Evolutionary conservation across 2,113 vertebrate genomes (phyloP).

Genomic region (Salvelinus alpinus): DNA sequence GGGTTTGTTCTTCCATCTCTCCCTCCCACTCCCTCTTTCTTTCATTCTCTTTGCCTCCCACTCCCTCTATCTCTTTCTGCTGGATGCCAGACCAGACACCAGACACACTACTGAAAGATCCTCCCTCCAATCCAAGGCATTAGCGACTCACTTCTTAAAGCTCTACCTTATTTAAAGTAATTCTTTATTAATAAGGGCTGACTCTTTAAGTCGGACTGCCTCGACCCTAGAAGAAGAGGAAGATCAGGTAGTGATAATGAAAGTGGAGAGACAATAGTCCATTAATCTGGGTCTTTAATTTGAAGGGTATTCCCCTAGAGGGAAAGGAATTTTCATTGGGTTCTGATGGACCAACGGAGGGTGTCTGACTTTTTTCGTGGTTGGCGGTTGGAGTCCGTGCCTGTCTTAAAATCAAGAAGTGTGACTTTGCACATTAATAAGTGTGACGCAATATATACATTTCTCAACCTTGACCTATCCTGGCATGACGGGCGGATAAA

Average conservation of each 20-base stretch:
- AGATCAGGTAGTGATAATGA: neutral
- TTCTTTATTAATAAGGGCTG: slow-evolving; percentile 1
- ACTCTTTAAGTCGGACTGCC: neutral
- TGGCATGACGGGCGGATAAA: no score
- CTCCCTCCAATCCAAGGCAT: neutral
- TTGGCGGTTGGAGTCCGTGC: no score
- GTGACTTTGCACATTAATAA: no score
- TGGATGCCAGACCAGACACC: neutral
- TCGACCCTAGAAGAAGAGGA: neutral
- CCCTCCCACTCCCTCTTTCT: no score
- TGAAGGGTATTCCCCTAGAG: neutral
- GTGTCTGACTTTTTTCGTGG: no score
- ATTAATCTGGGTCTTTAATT: neutral
- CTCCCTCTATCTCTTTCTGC: neutral
- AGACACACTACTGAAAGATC: neutral
- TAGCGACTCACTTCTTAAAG: neutral
- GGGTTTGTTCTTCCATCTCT: no score
- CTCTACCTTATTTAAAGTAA: slow-evolving; percentile 8
- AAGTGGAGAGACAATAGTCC: neutral
- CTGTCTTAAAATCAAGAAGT: no score
- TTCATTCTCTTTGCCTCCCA: no score
- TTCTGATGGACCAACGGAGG: no score
- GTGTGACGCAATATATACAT: no score
- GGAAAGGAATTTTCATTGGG: no score
- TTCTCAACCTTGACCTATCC: no score